Evolutionary conservation across 2,113 vertebrate genomes (phyloP).

Genomic region (Anhinga rufa): DNA sequence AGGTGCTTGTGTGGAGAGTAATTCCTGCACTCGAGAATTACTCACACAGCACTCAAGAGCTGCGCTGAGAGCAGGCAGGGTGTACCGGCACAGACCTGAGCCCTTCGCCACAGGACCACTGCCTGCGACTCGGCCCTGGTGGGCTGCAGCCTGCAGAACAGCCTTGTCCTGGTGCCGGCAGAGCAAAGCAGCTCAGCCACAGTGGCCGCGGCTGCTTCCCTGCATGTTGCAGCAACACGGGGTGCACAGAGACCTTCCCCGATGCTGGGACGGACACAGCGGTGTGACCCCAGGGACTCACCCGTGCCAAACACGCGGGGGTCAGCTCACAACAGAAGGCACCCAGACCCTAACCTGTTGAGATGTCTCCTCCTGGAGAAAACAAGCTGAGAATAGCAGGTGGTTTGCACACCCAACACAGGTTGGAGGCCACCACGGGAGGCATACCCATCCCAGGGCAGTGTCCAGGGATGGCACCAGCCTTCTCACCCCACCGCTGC

Average conservation of each 20-base stretch:
- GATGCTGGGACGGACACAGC: fast-evolving
- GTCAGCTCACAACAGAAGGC: fast-evolving
- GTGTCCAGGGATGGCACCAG: neutral
- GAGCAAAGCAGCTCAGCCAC: neutral
- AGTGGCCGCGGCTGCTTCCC: neutral
- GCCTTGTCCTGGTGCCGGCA: neutral
- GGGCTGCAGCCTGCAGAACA: neutral
- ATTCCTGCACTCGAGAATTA: neutral
- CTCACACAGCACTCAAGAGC: neutral
- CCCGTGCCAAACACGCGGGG: fast-evolving
- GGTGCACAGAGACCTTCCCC: neutral
- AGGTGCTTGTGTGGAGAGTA: neutral
- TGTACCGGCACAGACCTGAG: neutral
- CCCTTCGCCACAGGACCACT: fast-evolving
- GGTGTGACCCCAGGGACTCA: neutral
- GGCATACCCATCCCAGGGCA: neutral
- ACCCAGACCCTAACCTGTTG: neutral
- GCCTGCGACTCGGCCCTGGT: neutral
- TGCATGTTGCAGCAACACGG: fast-evolving
- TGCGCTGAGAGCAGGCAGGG: fast-evolving
- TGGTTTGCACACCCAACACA: neutral
- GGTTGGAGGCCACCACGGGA: neutral
- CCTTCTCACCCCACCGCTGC: neutral
- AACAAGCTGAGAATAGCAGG: neutral
- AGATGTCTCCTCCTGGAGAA: neutral